Percentiles rank a stretch among this genome's conserved stretches.
These are phyloP conservation scores for Cervus canadensis DNA, from an alignment of 2,113 vertebrate genomes.

Conservation along the genomic window DNA sequence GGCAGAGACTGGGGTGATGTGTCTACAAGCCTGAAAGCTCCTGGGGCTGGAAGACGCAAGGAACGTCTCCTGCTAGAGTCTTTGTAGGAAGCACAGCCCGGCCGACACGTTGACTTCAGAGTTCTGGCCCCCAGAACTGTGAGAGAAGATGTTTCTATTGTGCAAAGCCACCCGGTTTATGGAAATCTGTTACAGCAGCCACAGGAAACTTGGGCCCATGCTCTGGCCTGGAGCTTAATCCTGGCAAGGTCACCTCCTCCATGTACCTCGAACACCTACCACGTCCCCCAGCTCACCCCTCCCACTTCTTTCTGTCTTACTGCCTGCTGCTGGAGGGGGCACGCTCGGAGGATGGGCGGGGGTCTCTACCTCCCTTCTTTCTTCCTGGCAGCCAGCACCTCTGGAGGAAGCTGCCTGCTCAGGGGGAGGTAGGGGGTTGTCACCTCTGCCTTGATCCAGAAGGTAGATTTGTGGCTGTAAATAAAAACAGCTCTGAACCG, in stretches of 20 bases:
- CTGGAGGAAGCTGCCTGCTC: not conserved
- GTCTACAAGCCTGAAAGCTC: accelerated
- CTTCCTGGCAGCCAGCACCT: not conserved
- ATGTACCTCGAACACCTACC: accelerated
- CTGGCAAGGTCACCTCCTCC: not conserved
- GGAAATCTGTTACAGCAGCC: not conserved
- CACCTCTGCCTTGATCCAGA: not conserved
- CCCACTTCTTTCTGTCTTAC: not conserved
- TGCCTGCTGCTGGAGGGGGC: no score
- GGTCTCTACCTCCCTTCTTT: no score
- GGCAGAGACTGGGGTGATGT: not conserved
- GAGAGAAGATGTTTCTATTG: not conserved
- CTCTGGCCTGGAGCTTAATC: not conserved
- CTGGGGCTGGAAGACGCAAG: not conserved
- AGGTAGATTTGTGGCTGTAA: not conserved
- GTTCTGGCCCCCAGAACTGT: accelerated
- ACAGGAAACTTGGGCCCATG: accelerated
- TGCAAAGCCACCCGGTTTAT: accelerated
- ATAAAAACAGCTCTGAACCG: accelerated
- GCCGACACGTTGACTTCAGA: accelerated
- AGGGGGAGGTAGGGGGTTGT: not conserved
- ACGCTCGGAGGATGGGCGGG: accelerated
- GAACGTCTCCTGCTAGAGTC: accelerated
- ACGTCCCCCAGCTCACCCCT: accelerated
- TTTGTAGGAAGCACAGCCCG: accelerated